Base-by-base conservation (phyloP, 2,113 vertebrate species). In the Neogobius melanostomus region DNA sequence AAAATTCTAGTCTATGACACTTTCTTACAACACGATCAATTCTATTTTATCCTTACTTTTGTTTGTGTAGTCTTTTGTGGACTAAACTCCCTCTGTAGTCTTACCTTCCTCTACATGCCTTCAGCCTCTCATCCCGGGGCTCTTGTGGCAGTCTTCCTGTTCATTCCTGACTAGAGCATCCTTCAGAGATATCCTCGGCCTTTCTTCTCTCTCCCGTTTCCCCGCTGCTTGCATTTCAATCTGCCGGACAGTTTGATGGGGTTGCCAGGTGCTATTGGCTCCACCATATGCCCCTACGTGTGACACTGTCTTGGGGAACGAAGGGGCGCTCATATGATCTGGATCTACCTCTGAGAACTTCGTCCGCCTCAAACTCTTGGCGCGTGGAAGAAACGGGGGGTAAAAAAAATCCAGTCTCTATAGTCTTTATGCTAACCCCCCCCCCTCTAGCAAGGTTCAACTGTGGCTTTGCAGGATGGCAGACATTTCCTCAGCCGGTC, bases 191-290 rank as follows among this genome's bases (percentile, higher is more conserved):
- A 82, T 82, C 72, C 57, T 16, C 47, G 17, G 15, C 59, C 77
- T 87, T 88, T 86, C 76, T 83, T 88, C 75, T 64, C 44, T n/a
- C 50, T 87, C 81, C 89, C 83, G 81, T 69, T 56, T 65, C 77
- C 73, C 74, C 65, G 75, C 79, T 87, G 82, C 74, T 68, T 76
- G 69, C 82, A 71, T 89, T 89, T 84, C 79, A 77, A 73, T 85
- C 73, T 46, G 82, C 76, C 59, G 71, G 78, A 28, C 52, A 70
- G 82, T 90, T 90, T 90, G 84, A 86, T 86, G 81, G 77, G 11
- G 51, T 45, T 90, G 88, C 90, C 91, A 91, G 88, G 86, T 88
- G 80, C 86, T 88, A 80, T 82, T 87, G 81, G 85, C 85, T 81
- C 76, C 59, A 66, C 82, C 75, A 54, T 76, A 83, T 85, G 85